These are phyloP conservation scores for Caerostris extrusa DNA, from an alignment of 1,140 invertebrate species.

Conservation along the genomic window DNA sequence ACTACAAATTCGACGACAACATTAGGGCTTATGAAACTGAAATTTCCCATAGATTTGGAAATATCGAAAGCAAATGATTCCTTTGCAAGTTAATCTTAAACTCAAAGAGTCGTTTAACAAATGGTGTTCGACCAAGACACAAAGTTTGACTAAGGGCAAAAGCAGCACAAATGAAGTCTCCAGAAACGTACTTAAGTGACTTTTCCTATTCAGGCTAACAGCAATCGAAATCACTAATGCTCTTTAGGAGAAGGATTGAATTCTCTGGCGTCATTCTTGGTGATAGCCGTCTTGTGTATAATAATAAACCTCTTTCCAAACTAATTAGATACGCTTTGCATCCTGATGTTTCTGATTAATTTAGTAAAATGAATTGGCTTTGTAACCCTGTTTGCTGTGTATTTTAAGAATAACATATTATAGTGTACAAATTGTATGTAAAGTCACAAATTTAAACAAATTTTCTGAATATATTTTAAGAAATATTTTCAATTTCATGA, in stretches of 20 bases:
- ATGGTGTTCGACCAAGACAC: not conserved
- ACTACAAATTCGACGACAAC: not conserved
- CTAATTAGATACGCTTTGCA: not conserved
- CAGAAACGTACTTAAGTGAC: not conserved
- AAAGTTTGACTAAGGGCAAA: not conserved
- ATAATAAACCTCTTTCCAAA: not conserved
- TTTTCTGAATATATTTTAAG: too few species aligned
- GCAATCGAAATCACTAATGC: conserved; percentile 2
- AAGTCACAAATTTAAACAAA: too few species aligned
- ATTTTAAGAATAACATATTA: too few species aligned
- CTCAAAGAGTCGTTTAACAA: conserved; percentile 11
- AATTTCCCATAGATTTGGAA: not conserved
- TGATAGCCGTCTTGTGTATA: not conserved
- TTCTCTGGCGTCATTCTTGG: not conserved
- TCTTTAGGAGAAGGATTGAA: not conserved
- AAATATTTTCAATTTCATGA: too few species aligned
- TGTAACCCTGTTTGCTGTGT: too few species aligned
- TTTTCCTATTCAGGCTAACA: not conserved
- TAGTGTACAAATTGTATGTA: too few species aligned
- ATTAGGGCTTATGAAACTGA: not conserved
- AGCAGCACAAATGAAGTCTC: not conserved
- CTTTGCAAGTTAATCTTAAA: not conserved
- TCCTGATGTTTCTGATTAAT: not conserved
- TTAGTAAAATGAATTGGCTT: not conserved
- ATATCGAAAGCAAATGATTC: not conserved